A percentile compares a stretch with the other conserved stretches of the same genome.
These are phyloP conservation scores for Ectropis grisescens DNA, from an alignment of 1,140 invertebrate species.

Conservation along the genomic window DNA sequence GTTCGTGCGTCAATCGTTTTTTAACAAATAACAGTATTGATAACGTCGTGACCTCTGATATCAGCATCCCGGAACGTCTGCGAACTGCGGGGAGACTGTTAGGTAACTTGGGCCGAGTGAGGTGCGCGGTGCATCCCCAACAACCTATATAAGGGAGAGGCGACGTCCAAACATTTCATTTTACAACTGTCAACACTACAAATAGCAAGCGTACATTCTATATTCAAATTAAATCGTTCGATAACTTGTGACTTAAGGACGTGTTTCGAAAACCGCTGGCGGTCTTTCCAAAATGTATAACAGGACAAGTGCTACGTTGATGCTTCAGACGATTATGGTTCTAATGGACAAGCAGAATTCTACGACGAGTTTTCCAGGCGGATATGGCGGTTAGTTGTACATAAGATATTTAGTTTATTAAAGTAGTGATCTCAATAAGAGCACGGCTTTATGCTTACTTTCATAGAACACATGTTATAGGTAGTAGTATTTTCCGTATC, in stretches of 20 bases:
- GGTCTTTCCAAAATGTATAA: slow-evolving; percentile 39
- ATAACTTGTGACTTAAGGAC: too few relatives aligned
- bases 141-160: slow-evolving; percentile 36
- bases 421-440: too few relatives aligned
- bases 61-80: slow-evolving; percentile 65
- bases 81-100: slow-evolving; percentile 42
- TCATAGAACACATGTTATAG: neutral
- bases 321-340: slow-evolving; percentile 66
- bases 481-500: too few relatives aligned
- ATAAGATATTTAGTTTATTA: slow-evolving; percentile 1
- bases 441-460: slow-evolving; percentile 1
- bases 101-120: slow-evolving; percentile 18
- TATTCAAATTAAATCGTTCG: too few relatives aligned
- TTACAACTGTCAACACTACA: too few relatives aligned
- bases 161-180: slow-evolving; percentile 24
- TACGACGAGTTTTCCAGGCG: slow-evolving; percentile 40
- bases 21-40: slow-evolving; percentile 49
- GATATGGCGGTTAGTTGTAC: slow-evolving; percentile 39
- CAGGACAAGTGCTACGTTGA: slow-evolving; percentile 55
- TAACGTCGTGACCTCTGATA: slow-evolving; percentile 63
- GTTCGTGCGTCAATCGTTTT: slow-evolving; percentile 57
- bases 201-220: too few relatives aligned
- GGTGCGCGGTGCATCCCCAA: slow-evolving; percentile 19
- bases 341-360: slow-evolving; percentile 59
- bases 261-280: too few relatives aligned